A percentile compares a stretch with the other conserved stretches of the same genome.
Conservation (phyloP, 2,888 invertebrate genomes). For the Neoscelio sp. region DNA sequence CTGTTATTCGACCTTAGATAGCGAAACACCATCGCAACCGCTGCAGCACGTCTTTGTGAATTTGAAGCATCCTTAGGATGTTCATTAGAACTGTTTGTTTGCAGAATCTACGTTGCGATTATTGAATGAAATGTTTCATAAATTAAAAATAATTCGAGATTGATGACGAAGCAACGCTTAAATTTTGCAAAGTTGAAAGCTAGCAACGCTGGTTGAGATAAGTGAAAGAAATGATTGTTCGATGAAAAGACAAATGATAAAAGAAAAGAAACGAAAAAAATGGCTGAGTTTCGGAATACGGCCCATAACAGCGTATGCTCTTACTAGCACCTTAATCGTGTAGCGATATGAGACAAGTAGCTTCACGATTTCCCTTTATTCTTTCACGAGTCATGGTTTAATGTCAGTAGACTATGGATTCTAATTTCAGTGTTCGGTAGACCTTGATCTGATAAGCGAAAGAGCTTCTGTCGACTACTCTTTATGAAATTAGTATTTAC, state of each 20-base stretch:
- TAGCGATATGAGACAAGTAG: constrained; percentile 69
- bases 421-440: constrained; percentile 65
- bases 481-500: constrained; percentile 66
- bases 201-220: constrained; percentile 11
- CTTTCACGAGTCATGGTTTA: constrained; percentile 64
- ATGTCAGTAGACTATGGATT: constrained; percentile 67
- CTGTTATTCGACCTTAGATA: constrained; percentile 13
- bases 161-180: background rate
- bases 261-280: too few relatives aligned
- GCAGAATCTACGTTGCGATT: constrained; percentile 33
- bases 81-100: constrained; percentile 34
- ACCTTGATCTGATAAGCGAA: constrained; percentile 62
- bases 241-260: too few relatives aligned
- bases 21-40: constrained; percentile 26
- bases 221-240: constrained; percentile 48
- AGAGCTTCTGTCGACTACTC: constrained; percentile 66
- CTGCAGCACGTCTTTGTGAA: constrained; percentile 33
- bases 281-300: constrained; percentile 71
- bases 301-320: constrained; percentile 70
- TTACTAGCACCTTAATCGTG: constrained; percentile 71
- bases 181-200: background rate
- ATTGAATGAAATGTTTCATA: background rate
- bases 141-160: too few relatives aligned
- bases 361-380: constrained; percentile 62
- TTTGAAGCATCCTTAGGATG: constrained; percentile 44